These are phyloP conservation scores for Branchipolynoe longqiensis DNA, from an alignment of 2,888 invertebrate genomes.

Conservation along the genomic window DNA sequence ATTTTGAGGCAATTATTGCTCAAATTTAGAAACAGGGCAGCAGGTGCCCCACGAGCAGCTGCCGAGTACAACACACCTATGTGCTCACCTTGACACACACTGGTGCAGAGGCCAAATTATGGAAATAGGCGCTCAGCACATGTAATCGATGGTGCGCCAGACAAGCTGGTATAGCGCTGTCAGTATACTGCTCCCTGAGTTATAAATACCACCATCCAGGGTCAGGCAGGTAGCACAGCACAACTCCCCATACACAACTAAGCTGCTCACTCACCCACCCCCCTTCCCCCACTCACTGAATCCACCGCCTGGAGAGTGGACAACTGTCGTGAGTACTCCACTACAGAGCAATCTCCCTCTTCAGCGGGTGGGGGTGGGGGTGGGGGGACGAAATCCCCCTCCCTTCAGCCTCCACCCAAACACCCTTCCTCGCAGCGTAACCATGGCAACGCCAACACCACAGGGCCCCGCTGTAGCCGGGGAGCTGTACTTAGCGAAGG, in stretches of 20 bases:
- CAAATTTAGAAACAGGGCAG: too few relatives aligned
- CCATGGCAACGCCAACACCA: conserved; percentile 6
- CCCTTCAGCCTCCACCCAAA: too few relatives aligned
- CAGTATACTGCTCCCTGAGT: not conserved
- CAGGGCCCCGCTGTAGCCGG: not conserved
- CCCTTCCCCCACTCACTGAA: not conserved
- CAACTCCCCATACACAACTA: too few relatives aligned
- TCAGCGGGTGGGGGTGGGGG: too few relatives aligned
- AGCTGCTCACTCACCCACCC: not conserved
- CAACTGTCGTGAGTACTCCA: not conserved
- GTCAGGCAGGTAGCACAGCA: conserved; percentile 15
- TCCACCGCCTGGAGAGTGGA: conserved; percentile 13
- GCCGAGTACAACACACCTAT: too few relatives aligned
- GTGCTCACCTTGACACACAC: too few relatives aligned
- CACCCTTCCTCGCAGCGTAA: too few relatives aligned
- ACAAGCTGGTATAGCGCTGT: not conserved
- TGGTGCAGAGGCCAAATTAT: too few relatives aligned
- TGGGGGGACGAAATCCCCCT: not conserved
- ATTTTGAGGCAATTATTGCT: too few relatives aligned
- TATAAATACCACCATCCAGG: conserved; percentile 28
- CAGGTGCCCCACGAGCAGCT: too few relatives aligned
- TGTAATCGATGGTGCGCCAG: conserved; percentile 6
- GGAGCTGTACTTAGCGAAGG: conserved; percentile 44
- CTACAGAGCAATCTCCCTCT: not conserved
- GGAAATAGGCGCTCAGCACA: conserved; percentile 31